Percentiles rank a stretch among this genome's conserved stretches.
Conservation (phyloP, 2,113 vertebrate genomes). For the Semicossyphus pulcher region DNA sequence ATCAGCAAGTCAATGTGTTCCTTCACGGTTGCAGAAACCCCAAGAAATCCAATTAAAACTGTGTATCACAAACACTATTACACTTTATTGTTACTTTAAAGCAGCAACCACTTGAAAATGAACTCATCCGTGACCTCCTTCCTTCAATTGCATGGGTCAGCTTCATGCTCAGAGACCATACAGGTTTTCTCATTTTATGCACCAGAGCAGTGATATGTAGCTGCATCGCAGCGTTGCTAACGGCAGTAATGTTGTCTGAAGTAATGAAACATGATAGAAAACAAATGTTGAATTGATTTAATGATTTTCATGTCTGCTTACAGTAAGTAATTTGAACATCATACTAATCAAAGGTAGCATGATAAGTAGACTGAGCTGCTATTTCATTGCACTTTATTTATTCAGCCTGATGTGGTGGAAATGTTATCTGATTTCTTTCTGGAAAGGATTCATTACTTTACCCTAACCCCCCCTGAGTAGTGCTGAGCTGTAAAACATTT, state of each 20-base stretch:
- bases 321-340: slow-evolving; percentile 30
- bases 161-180: slow-evolving; percentile 35
- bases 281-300: slow-evolving; percentile 50
- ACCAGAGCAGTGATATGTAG: slow-evolving; percentile 31
- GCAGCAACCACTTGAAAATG: slow-evolving; percentile 29
- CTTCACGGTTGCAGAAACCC: neutral
- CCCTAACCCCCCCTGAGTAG: neutral
- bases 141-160: slow-evolving; percentile 25
- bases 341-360: slow-evolving; percentile 15
- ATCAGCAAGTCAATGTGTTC: slow-evolving; percentile 33
- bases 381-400: slow-evolving; percentile 13
- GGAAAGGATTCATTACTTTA: neutral
- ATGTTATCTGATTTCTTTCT: neutral
- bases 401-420: neutral
- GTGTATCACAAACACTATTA: slow-evolving; percentile 35
- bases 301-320: slow-evolving; percentile 21
- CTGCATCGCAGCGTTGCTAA: neutral
- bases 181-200: slow-evolving; percentile 34
- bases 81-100: slow-evolving; percentile 35
- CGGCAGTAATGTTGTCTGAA: slow-evolving; percentile 3
- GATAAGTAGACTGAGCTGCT: slow-evolving; percentile 7
- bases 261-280: slow-evolving; percentile 58
- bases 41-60: slow-evolving; percentile 22
- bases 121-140: slow-evolving; percentile 26
- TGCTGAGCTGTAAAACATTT: neutral